Evolutionary conservation across 2,113 vertebrate species (phyloP).

Genomic region (Bombycilla garrulus): DNA sequence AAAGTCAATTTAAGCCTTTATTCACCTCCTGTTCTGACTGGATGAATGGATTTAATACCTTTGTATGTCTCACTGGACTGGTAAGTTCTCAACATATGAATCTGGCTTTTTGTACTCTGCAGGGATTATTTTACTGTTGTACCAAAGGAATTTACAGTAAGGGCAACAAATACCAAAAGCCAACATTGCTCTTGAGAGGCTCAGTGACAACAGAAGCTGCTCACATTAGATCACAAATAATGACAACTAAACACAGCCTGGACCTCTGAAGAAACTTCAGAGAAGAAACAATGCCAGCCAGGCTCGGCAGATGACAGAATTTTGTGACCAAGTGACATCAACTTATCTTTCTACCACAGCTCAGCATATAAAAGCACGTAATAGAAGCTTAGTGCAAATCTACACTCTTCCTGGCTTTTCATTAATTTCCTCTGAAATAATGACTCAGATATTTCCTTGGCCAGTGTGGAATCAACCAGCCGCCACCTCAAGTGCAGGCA

Average conservation of each 20-base stretch:
- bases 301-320: neutral
- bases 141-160: neutral
- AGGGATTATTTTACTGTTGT: neutral
- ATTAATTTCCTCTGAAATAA: slow-evolving; percentile 44
- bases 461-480: neutral
- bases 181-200: neutral
- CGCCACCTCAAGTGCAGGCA: neutral
- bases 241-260: neutral
- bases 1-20: neutral
- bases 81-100: accelerated
- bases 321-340: neutral
- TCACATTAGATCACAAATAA: neutral
- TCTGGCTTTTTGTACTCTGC: neutral
- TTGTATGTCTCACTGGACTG: neutral
- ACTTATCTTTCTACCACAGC: neutral
- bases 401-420: neutral
- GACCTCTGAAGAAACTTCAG: slow-evolving; percentile 4
- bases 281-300: neutral
- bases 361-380: neutral
- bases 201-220: neutral
- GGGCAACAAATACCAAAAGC: neutral
- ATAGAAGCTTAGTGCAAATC: neutral
- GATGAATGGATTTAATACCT: neutral
- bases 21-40: neutral
- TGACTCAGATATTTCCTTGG: neutral